A percentile compares a stretch with the other conserved stretches of the same genome.
Conservation (phyloP, 2,797 vertebrate genomes). For the Sebastes kiyomatsui region DNA sequence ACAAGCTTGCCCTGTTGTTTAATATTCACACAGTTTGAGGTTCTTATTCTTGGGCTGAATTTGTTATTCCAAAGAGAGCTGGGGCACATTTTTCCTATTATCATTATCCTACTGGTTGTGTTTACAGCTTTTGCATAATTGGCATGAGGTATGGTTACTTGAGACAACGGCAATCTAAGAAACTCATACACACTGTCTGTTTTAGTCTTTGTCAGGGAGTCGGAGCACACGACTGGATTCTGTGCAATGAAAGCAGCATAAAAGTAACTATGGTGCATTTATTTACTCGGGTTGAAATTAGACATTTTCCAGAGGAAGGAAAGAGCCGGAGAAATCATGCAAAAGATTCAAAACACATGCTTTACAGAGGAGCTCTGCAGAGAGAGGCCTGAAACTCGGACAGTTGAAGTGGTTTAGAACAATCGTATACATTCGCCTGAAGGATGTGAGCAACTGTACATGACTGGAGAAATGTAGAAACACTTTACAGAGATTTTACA, state of each 20-base stretch:
- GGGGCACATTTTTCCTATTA: slow-evolving; percentile 61
- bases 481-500: background rate
- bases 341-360: slow-evolving; percentile 75
- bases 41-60: slow-evolving; percentile 11
- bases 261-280: slow-evolving; percentile 60
- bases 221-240: slow-evolving; percentile 35
- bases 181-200: slow-evolving; percentile 57
- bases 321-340: slow-evolving; percentile 56
- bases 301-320: slow-evolving; percentile 66
- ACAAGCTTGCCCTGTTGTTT: slow-evolving; percentile 8
- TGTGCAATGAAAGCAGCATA: slow-evolving; percentile 29
- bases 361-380: slow-evolving; percentile 14
- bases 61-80: slow-evolving; percentile 48
- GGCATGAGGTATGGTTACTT: slow-evolving; percentile 47
- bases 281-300: slow-evolving; percentile 62
- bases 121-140: slow-evolving; percentile 72
- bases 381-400: slow-evolving; percentile 22
- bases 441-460: slow-evolving; percentile 26
- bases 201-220: slow-evolving; percentile 55
- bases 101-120: slow-evolving; percentile 64
- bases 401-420: slow-evolving; percentile 43
- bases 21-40: slow-evolving; percentile 13
- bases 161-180: slow-evolving; percentile 57
- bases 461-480: background rate
- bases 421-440: slow-evolving; percentile 29